Evolutionary conservation across 2,113 vertebrate genomes (phyloP).

Genomic region (Lasiurus cinereus): DNA sequence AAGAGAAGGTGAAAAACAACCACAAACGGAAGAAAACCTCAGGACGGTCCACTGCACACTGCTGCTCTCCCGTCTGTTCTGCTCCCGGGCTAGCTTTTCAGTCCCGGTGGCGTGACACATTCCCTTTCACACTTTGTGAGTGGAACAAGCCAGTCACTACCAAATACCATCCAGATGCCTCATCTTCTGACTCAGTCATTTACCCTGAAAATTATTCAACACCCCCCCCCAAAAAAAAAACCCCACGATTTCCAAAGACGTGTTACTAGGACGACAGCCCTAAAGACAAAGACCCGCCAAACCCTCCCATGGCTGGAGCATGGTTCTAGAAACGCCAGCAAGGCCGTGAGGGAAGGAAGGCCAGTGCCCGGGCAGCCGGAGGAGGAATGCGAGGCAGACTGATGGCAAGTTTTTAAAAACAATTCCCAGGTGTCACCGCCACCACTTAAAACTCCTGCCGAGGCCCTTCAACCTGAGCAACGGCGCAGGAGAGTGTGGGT

Average conservation of each 20-base stretch:
- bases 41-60: no score
- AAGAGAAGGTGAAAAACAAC: neutral
- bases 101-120: no score
- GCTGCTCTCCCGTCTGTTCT: no score
- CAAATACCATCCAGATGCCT: neutral
- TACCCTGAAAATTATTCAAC: neutral
- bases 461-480: neutral
- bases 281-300: neutral
- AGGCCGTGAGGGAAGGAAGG: rapidly evolving
- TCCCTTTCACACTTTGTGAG: neutral
- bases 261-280: neutral
- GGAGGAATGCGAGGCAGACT: neutral
- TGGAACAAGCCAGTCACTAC: neutral
- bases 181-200: neutral
- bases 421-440: neutral
- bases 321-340: neutral
- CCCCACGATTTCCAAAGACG: neutral
- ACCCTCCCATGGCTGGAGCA: neutral
- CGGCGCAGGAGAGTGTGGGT: rapidly evolving
- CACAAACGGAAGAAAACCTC: neutral
- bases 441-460: neutral
- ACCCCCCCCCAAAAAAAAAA: neutral
- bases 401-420: neutral
- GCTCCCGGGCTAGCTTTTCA: no score
- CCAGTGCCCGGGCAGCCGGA: neutral